These are phyloP conservation scores for Ephialtes manifestator DNA, from an alignment of 2,888 invertebrate genomes.

Conservation along the genomic window DNA sequence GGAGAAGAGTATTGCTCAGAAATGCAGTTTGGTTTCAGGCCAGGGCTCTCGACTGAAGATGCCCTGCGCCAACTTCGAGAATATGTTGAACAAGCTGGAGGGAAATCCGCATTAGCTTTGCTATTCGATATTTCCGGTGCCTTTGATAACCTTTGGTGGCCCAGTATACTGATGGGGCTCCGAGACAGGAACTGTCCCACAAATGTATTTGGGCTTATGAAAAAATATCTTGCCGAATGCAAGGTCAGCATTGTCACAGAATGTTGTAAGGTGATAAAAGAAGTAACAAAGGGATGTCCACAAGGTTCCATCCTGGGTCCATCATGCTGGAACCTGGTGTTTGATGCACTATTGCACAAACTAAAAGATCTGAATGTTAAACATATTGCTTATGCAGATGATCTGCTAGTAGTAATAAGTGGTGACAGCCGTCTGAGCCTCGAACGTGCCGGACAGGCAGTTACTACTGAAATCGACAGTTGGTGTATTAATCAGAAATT, in stretches of 20 bases:
- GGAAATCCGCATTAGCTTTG: slow-evolving; percentile 6
- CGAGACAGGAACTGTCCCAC: slow-evolving; percentile 24
- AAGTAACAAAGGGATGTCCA: no score
- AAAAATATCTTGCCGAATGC: slow-evolving; percentile 20
- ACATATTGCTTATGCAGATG: slow-evolving; percentile 67
- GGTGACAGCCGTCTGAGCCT: slow-evolving; percentile 27
- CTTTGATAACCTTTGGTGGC: slow-evolving; percentile 21
- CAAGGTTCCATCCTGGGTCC: no score
- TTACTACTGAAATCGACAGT: not conserved
- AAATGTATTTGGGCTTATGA: slow-evolving; percentile 6
- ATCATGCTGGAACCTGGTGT: slow-evolving; percentile 44
- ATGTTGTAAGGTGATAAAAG: slow-evolving; percentile 52
- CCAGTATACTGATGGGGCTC: not conserved
- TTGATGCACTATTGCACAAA: slow-evolving; percentile 63
- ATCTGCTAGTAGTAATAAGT: slow-evolving; percentile 44
- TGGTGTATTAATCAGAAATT: slow-evolving; percentile 49
- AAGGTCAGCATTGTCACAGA: not conserved
- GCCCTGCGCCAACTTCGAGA: slow-evolving; percentile 23
- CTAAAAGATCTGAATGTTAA: slow-evolving; percentile 37
- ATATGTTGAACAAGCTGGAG: not conserved
- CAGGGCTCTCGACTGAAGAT: slow-evolving; percentile 11
- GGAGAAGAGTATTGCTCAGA: not conserved
- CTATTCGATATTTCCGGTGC: slow-evolving; percentile 51
- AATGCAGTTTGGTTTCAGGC: slow-evolving; percentile 37
- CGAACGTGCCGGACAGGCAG: not conserved